phyloP scores from a whole-genome alignment of 2,888 invertebrate species.

The Parnassius apollo region DNA sequence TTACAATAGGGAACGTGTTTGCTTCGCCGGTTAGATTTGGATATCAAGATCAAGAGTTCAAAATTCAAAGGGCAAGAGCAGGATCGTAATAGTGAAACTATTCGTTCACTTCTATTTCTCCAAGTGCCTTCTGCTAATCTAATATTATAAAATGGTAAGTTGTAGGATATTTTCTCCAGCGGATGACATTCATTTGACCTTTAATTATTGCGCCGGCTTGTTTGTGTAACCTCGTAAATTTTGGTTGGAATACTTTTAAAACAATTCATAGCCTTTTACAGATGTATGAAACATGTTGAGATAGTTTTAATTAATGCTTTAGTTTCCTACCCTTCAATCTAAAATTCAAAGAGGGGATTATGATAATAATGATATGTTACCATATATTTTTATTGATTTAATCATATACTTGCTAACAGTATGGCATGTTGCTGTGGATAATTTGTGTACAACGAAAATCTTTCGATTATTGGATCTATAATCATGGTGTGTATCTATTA shows the following conservation, averaged over 20 bases:
- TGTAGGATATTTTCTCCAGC: conserved; percentile 38
- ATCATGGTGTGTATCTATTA: conserved; percentile 23
- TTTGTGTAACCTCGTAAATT: not conserved
- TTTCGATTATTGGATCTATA: conserved; percentile 15
- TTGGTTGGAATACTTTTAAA: too few species aligned
- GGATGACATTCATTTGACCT: conserved; percentile 72
- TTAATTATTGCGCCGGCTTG: conserved; percentile 25
- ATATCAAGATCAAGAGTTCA: not conserved
- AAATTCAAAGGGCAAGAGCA: not conserved
- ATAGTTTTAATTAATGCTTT: too few species aligned
- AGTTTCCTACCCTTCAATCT: not conserved
- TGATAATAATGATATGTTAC: conserved; percentile 16
- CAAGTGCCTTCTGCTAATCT: conserved; percentile 3
- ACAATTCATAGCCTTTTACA: too few species aligned
- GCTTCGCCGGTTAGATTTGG: not conserved
- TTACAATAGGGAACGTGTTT: too few species aligned
- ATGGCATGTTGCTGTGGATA: conserved; percentile 28
- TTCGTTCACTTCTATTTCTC: conserved; percentile 7
- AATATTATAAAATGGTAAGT: conserved; percentile 57
- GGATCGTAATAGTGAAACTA: conserved; percentile 4
- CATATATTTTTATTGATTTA: conserved; percentile 20
- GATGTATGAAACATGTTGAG: too few species aligned
- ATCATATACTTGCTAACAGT: conserved; percentile 12
- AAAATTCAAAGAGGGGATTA: conserved; percentile 19
- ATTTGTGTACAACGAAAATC: conserved; percentile 10